Evolutionary conservation across 2,113 vertebrate species (phyloP).

Genomic region (Phyllostomus discolor): DNA sequence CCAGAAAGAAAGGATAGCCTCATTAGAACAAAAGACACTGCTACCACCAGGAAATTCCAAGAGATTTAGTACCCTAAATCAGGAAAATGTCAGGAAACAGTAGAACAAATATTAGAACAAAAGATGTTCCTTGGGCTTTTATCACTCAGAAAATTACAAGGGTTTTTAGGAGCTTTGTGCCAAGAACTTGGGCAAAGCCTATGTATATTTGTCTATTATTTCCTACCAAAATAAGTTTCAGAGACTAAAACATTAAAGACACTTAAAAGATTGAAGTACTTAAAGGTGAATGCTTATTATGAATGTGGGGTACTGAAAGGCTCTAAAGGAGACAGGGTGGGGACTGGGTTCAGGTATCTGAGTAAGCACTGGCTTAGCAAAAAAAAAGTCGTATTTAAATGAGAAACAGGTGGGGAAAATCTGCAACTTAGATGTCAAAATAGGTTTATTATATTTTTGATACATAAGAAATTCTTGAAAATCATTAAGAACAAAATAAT

Average conservation of each 20-base stretch:
- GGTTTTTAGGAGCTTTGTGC: background rate
- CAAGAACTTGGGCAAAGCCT: background rate
- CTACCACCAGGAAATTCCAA: background rate
- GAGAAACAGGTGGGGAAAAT: background rate
- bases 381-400: background rate
- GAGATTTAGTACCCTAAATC: background rate
- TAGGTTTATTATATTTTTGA: background rate
- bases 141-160: background rate
- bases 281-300: background rate
- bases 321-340: background rate
- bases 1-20: background rate
- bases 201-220: background rate
- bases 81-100: background rate
- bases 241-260: background rate
- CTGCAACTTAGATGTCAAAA: background rate
- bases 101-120: background rate
- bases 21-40: background rate
- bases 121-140: background rate
- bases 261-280: background rate
- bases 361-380: background rate
- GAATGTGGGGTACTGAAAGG: background rate
- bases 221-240: background rate
- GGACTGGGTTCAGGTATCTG: background rate
- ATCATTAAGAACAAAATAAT: background rate
- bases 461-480: background rate